A percentile compares a stretch with the other conserved stretches of the same genome.
phyloP scores from a whole-genome alignment of 53 echinoderm and acorn worm genomes.

The Temnopleurus reevesii region DNA sequence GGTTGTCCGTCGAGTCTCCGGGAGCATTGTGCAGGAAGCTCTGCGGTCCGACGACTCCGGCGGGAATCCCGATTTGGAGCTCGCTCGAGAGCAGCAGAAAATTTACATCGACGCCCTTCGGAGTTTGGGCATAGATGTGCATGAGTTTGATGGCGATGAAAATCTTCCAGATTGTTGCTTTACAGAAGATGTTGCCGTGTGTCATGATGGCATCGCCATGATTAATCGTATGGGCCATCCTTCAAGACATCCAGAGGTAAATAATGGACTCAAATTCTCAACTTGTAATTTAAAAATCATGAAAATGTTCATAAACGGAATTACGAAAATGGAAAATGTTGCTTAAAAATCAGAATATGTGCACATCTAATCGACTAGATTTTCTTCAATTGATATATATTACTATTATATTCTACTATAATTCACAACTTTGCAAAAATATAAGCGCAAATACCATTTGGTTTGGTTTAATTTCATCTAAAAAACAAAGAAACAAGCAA shows the following conservation, averaged over 20 bases:
- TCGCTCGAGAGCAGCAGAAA: conserved; percentile 68
- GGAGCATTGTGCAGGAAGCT: conserved; percentile 70
- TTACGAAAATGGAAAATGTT: too few species aligned
- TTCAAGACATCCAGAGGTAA: conserved; percentile 80
- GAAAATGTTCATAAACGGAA: too few species aligned
- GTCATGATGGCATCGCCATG: conserved; percentile 76
- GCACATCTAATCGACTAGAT: too few species aligned
- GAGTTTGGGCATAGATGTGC: conserved; percentile 56
- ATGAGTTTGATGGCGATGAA: conserved; percentile 76
- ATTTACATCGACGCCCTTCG: conserved; percentile 51
- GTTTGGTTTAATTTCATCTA: too few species aligned
- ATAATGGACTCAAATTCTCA: too few species aligned
- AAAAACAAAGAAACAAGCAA: too few species aligned
- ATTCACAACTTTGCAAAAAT: too few species aligned
- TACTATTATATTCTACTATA: too few species aligned
- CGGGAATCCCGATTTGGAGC: conserved; percentile 72
- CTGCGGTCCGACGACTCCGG: conserved; percentile 63
- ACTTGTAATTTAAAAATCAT: too few species aligned
- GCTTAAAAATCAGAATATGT: too few species aligned
- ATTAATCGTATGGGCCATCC: conserved; percentile 66
- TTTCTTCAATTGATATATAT: too few species aligned
- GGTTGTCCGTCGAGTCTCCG: conserved; percentile 63
- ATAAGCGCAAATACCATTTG: too few species aligned
- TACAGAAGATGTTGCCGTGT: conserved; percentile 92
- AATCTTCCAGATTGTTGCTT: conserved; percentile 84